Evolutionary conservation across 1,140 invertebrate species (phyloP).

Genomic region (Cepaea nemoralis): DNA sequence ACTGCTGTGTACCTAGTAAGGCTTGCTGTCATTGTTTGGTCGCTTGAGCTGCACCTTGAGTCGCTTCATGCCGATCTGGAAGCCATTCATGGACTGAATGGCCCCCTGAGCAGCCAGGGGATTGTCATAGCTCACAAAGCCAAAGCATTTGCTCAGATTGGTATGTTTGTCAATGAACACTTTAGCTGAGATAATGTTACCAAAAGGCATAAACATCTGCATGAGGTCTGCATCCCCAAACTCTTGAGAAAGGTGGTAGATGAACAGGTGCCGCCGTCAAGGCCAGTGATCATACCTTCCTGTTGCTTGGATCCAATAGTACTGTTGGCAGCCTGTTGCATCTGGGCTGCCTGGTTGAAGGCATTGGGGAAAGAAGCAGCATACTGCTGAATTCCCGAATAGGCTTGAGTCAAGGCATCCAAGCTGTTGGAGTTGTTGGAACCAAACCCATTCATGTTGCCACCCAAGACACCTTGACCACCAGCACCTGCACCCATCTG

Average conservation of each 20-base stretch:
- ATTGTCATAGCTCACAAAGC: constrained; percentile 97
- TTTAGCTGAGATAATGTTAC: constrained; percentile 97
- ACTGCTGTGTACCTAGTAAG: constrained; percentile 56
- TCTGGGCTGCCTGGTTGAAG: constrained; percentile 62
- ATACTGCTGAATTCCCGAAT: constrained; percentile 78
- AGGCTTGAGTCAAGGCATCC: constrained; percentile 77
- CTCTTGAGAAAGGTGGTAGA: constrained; percentile 98
- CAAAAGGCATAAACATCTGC: constrained; percentile 94
- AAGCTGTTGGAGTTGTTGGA: constrained; percentile 69
- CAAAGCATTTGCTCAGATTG: constrained; percentile 98
- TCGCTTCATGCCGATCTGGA: constrained; percentile 96
- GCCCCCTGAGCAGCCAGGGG: constrained; percentile 91
- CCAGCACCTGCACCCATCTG: constrained; percentile 50
- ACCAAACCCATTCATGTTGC: constrained; percentile 66
- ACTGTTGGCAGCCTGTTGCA: constrained; percentile 57
- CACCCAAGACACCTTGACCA: constrained; percentile 63
- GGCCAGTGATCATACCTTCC: constrained; percentile 87
- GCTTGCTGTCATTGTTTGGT: constrained; percentile 83
- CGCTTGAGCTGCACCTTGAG: constrained; percentile 98
- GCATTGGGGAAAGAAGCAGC: constrained; percentile 73
- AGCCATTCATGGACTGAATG: constrained; percentile 96
- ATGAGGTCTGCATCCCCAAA: constrained; percentile 95
- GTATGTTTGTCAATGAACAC: constrained; percentile 99
- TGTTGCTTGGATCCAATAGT: constrained; percentile 72
- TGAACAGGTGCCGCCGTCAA: constrained; percentile 97